Percentiles rank a stretch among this genome's conserved stretches.
phyloP scores from a whole-genome alignment of 2,113 vertebrate species.

The Petrocephalus microphthalmus region DNA sequence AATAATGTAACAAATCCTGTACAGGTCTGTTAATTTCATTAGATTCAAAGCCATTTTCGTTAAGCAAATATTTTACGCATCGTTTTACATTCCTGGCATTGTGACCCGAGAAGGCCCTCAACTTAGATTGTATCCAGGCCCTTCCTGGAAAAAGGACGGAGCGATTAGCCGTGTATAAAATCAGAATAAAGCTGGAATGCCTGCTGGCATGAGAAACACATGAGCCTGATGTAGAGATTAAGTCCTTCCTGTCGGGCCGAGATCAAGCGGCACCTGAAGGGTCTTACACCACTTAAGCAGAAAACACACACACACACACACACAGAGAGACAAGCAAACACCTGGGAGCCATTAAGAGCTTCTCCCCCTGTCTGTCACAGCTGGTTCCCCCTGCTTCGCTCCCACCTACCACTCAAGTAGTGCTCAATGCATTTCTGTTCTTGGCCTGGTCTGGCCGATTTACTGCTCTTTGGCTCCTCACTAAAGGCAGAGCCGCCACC shows the following conservation, averaged over 20 bases:
- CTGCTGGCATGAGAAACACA: background rate
- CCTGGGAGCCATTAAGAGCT: background rate
- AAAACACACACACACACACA: background rate
- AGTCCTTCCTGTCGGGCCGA: background rate
- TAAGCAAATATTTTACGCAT: background rate
- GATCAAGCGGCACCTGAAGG: slow-evolving; percentile 12
- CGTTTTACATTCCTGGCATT: background rate
- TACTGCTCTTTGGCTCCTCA: background rate
- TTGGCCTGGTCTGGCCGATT: background rate
- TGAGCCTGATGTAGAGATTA: slow-evolving; percentile 9
- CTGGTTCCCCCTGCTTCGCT: background rate
- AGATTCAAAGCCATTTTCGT: background rate
- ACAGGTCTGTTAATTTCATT: background rate
- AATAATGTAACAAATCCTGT: background rate
- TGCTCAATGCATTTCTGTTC: background rate
- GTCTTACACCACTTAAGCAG: background rate
- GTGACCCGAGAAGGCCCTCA: background rate
- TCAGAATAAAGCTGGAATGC: background rate
- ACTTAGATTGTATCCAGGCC: background rate
- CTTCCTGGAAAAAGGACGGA: background rate
- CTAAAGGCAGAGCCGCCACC: background rate
- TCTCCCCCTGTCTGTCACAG: background rate
- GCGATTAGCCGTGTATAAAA: background rate
- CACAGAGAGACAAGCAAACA: background rate
- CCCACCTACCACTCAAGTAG: background rate